Percentiles rank a stretch among this genome's conserved stretches.
Conservation (phyloP, 2,113 vertebrate species). For the Zosterops lateralis region DNA sequence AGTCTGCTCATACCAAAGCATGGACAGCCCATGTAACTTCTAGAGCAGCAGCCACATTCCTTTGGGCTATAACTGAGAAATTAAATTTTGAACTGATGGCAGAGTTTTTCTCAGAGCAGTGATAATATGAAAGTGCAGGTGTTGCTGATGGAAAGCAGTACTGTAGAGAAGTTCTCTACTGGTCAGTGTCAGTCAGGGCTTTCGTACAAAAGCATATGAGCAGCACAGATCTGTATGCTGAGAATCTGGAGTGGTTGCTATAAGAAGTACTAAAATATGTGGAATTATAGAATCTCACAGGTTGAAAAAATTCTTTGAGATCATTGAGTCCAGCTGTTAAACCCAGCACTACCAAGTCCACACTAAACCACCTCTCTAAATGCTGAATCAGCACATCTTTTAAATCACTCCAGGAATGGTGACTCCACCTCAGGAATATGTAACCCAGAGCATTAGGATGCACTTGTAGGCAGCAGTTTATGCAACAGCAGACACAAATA, state of each 20-base stretch:
- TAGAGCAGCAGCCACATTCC: neutral
- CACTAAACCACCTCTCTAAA: neutral
- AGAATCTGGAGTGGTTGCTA: neutral
- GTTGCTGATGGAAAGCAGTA: neutral
- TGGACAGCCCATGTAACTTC: rapidly evolving
- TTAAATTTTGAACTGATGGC: neutral
- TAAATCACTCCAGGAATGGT: neutral
- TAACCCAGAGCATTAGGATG: neutral
- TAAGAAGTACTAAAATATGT: neutral
- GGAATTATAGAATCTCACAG: neutral
- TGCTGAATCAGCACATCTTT: neutral
- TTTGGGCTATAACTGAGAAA: neutral
- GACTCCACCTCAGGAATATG: neutral
- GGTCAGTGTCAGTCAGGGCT: neutral
- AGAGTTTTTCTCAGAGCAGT: neutral
- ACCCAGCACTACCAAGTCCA: neutral
- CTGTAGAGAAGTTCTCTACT: neutral
- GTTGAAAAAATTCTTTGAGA: neutral
- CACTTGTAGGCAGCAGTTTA: neutral
- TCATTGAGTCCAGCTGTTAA: neutral
- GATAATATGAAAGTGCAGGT: neutral
- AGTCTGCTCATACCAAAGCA: neutral
- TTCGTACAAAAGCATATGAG: rapidly evolving
- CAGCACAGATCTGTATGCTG: neutral
- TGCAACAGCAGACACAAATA: neutral